Evolutionary conservation across 2,888 invertebrate genomes (phyloP).

Genomic region (Melipona bicolor): DNA sequence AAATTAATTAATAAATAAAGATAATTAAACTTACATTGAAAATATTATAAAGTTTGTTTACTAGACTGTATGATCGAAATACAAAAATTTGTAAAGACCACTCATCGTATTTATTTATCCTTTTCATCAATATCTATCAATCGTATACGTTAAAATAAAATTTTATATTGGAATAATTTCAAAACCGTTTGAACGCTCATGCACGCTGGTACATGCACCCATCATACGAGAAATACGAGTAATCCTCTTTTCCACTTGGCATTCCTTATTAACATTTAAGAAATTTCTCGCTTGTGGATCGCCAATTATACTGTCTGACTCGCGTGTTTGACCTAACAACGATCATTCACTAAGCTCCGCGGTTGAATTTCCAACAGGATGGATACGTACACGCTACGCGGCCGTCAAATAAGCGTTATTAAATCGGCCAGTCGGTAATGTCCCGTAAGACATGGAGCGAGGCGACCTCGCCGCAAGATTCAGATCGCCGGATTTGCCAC

Average conservation of each 20-base stretch:
- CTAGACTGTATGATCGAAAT: too few species aligned
- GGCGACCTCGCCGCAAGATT: constrained; percentile 59
- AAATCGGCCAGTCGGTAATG: constrained; percentile 53
- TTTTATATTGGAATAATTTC: too few species aligned
- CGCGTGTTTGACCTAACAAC: constrained; percentile 2
- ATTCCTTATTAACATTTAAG: constrained; percentile 10
- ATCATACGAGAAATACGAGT: neutral
- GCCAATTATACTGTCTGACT: constrained; percentile 6
- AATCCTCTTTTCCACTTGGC: neutral
- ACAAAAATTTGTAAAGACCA: too few species aligned
- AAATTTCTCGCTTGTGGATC: neutral
- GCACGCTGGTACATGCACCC: too few species aligned
- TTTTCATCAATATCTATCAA: too few species aligned
- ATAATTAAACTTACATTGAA: too few species aligned
- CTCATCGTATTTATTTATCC: too few species aligned
- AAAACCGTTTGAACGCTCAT: too few species aligned
- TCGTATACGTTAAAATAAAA: too few species aligned
- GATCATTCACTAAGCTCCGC: neutral
- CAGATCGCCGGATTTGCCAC: constrained; percentile 73
- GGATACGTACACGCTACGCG: neutral
- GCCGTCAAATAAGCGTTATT: constrained; percentile 63
- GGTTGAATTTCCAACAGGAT: constrained; percentile 20
- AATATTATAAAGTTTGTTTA: too few species aligned
- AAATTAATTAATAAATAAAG: too few species aligned
- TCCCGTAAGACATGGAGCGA: constrained; percentile 44